Evolutionary conservation across 2,113 vertebrate genomes (phyloP), one percentile per base, ranked within the genome.

Genomic region (Salvator merianae): DNA sequence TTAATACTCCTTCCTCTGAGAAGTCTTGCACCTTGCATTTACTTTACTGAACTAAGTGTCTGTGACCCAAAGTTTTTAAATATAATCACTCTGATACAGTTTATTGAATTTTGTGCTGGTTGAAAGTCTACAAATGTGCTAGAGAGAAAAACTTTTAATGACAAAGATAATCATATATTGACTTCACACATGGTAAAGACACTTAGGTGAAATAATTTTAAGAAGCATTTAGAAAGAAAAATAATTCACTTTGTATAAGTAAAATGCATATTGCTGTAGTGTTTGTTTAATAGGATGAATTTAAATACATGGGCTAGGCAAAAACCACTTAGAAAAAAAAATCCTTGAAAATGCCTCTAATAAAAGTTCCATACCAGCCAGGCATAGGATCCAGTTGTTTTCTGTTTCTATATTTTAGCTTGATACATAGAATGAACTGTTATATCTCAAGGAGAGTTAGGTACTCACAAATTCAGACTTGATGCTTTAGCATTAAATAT

Each of bases 1-100:
- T 81, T 81, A 68, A 81, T 86, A 59, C 47, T 47, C 43, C 53
- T 77, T 81, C 20, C 30, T 86, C 53, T 30, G 53, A 81, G 28
- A 77, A 86, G 65, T 62, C n/a, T 69, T 75, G 26, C 47, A 68
- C 47, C 84, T 86, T 76, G 81, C 63, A 81, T 81, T 86, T 69
- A 24, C 34, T 76, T 81, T 74, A 69, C 34, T 69, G 72, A 81
- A 81, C 47, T 75, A 81, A 85, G 70, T 76, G 71, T 76, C 62
- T 40, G 30, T 86, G 63, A 59, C 63, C 26, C 72, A 80, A 13
- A 32, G 40, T 76, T 74, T 40, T 69, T 43, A 68, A 59, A 62
- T 76, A 34, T 81, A 75, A 81, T 81, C 72, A 36, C 50, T 66
- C 30, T 59, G 43, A 69, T 86, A 53, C 16, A 86, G 50, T 28